A percentile compares a stretch with the other conserved stretches of the same genome.
Conservation (phyloP, 1,140 invertebrate genomes). For the Muscidifurax raptorellus region DNA sequence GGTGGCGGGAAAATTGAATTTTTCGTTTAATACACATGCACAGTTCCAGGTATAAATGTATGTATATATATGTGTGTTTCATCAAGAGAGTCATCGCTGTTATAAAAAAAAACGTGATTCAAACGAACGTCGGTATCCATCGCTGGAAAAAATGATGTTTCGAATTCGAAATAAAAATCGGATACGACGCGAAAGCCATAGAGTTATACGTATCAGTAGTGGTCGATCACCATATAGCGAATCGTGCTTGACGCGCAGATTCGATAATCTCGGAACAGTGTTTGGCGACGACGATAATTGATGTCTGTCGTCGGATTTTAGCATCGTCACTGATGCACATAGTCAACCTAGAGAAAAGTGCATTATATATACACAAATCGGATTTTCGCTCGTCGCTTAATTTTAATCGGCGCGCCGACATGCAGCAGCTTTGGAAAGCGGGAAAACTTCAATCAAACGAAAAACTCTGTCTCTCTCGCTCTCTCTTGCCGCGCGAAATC, state of each 20-base stretch:
- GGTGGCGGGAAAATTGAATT: background rate
- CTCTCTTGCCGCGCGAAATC: conserved; percentile 13
- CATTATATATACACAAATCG: too few relatives aligned
- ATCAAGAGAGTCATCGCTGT: background rate
- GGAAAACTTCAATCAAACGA: conserved; percentile 45
- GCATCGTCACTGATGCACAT: background rate
- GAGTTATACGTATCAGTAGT: background rate
- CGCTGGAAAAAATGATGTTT: background rate
- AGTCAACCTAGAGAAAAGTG: too few relatives aligned
- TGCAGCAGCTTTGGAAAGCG: background rate
- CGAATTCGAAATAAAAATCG: background rate
- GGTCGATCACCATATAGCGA: background rate
- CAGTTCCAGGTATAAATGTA: background rate
- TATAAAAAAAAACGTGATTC: background rate
- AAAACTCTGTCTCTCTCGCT: background rate
- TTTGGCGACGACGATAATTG: background rate
- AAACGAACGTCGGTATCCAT: background rate
- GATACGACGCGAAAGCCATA: background rate
- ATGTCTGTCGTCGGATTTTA: background rate
- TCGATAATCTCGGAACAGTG: background rate
- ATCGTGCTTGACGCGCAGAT: background rate
- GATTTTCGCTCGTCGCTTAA: too few relatives aligned
- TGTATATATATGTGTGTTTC: background rate
- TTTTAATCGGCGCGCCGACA: too few relatives aligned
- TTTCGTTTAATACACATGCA: background rate